Base-by-base conservation (phyloP, 1,140 invertebrate species). In the Tetragnatha versicolor region DNA sequence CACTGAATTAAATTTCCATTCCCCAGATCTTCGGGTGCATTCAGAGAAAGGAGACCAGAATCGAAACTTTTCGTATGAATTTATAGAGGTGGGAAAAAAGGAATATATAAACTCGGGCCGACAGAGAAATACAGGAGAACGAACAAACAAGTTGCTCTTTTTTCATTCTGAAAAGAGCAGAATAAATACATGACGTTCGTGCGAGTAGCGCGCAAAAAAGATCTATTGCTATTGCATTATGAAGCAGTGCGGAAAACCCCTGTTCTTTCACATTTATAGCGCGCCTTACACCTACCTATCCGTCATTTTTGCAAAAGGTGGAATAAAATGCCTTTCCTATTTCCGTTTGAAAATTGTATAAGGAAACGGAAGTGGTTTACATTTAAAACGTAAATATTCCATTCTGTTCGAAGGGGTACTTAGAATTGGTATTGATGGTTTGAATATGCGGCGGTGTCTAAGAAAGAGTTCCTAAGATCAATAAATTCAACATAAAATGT, bases 191-290 rank as follows among this genome's bases (percentile, higher is more conserved):
- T 42, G 17, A 42, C 39, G 17, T 42, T 9, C 17, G 7, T 42
- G 39, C 39, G 7, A 17, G 39, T 17, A 42, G 39, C 39, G 17
- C 7, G 17, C 7, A 42, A 17, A 7, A 42, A 42, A 42, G 7
- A 42, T 9, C 17, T 68, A 68, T 68, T 68, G 65, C 45, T 68
- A 33, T 35, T 68, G 65, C 65, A 68, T 51, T 68, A 68, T 68
- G 45, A 51, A 49, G 35, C 4, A 35, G 29, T 49, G 35, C n/a
- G 35, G 29, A 68, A 49, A 49, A 51, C 31, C 27, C 22, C 42
- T 65, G 37, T 65, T n/a, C n/a, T n/a, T 65, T 42, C 29, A 17
- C n/a, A 17, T n/a, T n/a, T n/a, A 58, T 33, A 58, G 29, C n/a
- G n/a, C n/a, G 22, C 29, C 17, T 7, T 58, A 35, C 17, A 58